phyloP scores from a whole-genome alignment of 2,888 invertebrate species.

The Hydraecia micacea region DNA sequence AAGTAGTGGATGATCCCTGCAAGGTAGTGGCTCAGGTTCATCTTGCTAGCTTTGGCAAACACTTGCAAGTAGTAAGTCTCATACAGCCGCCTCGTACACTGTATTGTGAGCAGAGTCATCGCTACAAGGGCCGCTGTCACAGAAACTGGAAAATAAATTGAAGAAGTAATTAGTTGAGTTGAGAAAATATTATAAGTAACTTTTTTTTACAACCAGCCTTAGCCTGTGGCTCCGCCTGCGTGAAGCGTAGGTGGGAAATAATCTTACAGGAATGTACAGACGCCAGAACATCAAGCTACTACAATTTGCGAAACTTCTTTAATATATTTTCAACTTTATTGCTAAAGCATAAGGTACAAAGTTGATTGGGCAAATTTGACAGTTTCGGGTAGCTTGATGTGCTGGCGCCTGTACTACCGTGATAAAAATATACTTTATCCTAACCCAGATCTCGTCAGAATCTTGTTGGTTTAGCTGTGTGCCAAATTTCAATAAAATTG shows the following conservation, averaged over 20 bases:
- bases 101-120: slow-evolving; percentile 91
- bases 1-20: slow-evolving; percentile 95
- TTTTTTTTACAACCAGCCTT: neutral
- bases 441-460: too few relatives aligned
- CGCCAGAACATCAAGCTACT: too few relatives aligned
- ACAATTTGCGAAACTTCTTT: too few relatives aligned
- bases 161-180: neutral
- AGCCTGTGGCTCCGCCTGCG: neutral
- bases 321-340: too few relatives aligned
- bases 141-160: slow-evolving; percentile 85
- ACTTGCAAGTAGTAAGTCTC: slow-evolving; percentile 95
- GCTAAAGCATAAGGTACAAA: too few relatives aligned
- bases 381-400: too few relatives aligned
- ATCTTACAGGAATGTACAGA: too few relatives aligned
- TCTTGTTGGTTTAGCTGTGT: too few relatives aligned
- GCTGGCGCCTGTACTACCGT: too few relatives aligned
- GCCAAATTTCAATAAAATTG: too few relatives aligned
- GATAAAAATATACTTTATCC: neutral
- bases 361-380: too few relatives aligned
- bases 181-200: neutral
- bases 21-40: slow-evolving; percentile 94
- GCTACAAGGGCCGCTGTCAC: slow-evolving; percentile 91
- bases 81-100: slow-evolving; percentile 94
- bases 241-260: neutral
- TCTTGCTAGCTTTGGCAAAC: slow-evolving; percentile 94